Percentiles rank a stretch among this genome's conserved stretches.
Conservation (phyloP, 2,797 vertebrate genomes). For the Cichlasoma orientale region DNA sequence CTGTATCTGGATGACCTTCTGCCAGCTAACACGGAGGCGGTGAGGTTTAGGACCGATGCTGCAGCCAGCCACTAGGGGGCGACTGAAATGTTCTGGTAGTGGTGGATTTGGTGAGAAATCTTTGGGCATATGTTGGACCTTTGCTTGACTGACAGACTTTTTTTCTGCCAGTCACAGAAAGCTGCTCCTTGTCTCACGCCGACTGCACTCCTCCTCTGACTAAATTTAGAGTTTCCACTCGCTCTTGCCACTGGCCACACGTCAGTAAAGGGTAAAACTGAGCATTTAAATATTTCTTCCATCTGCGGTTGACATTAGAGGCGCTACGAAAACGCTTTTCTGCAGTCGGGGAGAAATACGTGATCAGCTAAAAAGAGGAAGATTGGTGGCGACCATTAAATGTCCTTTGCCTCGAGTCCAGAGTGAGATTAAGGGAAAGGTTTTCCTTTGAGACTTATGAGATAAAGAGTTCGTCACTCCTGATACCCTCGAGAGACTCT, state of each 20-base stretch:
- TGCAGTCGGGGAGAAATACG: slow-evolving; percentile 2
- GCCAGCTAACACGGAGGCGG: neutral
- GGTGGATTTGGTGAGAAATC: neutral
- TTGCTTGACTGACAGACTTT: slow-evolving; percentile 18
- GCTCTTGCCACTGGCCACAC: neutral
- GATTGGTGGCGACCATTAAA: slow-evolving; percentile 43
- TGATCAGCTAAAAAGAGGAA: slow-evolving; percentile 34
- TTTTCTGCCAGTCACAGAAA: slow-evolving; percentile 13
- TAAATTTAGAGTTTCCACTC: slow-evolving; percentile 14
- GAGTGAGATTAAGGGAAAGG: slow-evolving; percentile 63
- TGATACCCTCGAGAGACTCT: slow-evolving; percentile 56
- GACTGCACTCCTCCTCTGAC: slow-evolving; percentile 6
- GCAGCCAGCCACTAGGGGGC: neutral
- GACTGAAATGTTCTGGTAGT: neutral
- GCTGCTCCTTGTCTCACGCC: neutral
- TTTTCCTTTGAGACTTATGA: slow-evolving; percentile 62
- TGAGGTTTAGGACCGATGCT: neutral
- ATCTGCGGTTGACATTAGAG: slow-evolving; percentile 7
- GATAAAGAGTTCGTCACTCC: slow-evolving; percentile 68
- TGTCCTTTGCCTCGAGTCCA: slow-evolving; percentile 52
- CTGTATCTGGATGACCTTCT: neutral
- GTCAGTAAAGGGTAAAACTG: slow-evolving; percentile 8
- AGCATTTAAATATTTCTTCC: slow-evolving; percentile 25
- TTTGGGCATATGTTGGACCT: neutral
- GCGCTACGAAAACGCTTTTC: slow-evolving; percentile 4